phyloP scores from a whole-genome alignment of 1,140 invertebrate species.

The Euglossa dilemma region DNA sequence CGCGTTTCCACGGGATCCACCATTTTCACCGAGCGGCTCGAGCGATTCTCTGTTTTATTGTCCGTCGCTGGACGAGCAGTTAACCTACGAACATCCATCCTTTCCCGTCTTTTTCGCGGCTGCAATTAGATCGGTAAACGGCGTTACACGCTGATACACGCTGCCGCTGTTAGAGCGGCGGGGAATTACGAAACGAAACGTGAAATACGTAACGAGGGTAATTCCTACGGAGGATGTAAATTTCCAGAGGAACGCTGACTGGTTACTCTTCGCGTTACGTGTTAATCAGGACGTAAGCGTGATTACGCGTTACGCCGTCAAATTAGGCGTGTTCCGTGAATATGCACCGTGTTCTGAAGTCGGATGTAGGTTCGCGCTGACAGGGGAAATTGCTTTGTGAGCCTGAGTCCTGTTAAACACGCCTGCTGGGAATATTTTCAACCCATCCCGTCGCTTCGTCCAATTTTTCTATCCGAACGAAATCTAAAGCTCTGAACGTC shows the following conservation, averaged over 20 bases:
- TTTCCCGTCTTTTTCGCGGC: not conserved
- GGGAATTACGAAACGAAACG: constrained; percentile 11
- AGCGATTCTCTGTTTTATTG: not conserved
- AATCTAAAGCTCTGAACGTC: too few relatives aligned
- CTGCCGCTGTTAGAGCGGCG: not conserved
- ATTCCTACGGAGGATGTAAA: not conserved
- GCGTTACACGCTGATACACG: constrained; percentile 1
- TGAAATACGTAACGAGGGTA: constrained; percentile 18
- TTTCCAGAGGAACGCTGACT: not conserved
- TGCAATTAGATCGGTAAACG: constrained; percentile 10
- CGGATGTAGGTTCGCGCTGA: not conserved
- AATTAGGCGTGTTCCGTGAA: not conserved
- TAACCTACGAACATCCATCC: not conserved
- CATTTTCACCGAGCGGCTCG: not conserved
- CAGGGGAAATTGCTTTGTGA: not conserved
- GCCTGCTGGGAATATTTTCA: too few relatives aligned
- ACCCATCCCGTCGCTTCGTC: too few relatives aligned
- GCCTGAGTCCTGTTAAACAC: not conserved
- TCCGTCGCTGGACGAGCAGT: not conserved
- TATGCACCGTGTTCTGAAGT: not conserved
- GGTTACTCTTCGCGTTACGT: not conserved
- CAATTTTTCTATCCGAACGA: too few relatives aligned
- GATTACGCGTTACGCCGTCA: not conserved
- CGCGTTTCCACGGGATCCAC: not conserved
- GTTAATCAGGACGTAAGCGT: constrained; percentile 3